A percentile compares a stretch with the other conserved stretches of the same genome.
phyloP scores from a whole-genome alignment of 2,888 invertebrate species.

The Drosophila austrosaltans region DNA sequence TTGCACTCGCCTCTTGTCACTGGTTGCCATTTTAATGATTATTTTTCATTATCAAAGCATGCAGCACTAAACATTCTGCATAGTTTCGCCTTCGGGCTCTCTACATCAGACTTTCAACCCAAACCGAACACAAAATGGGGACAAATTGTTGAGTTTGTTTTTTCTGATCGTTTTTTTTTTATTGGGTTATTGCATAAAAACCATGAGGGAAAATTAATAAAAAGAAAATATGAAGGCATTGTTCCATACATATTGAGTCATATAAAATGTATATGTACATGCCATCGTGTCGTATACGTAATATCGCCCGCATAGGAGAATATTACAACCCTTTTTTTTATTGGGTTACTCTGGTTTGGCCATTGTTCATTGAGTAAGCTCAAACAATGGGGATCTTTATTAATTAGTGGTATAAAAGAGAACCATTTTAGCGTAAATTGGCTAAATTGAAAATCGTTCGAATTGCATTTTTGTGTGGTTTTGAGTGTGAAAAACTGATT shows the following conservation, averaged over 20 bases:
- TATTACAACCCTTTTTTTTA: background rate
- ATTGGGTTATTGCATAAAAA: conserved; percentile 10
- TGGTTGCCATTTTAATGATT: conserved; percentile 47
- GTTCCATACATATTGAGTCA: conserved; percentile 39
- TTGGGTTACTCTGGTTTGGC: conserved; percentile 10
- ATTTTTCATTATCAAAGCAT: conserved; percentile 57
- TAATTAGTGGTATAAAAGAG: conserved; percentile 62
- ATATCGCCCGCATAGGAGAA: conserved; percentile 12
- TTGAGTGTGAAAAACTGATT: conserved; percentile 11
- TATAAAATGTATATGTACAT: conserved; percentile 37
- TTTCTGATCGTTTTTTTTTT: conserved; percentile 4
- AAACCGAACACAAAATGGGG: conserved; percentile 30
- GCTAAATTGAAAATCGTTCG: conserved; percentile 55
- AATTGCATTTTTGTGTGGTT: background rate
- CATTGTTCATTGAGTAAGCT: conserved; percentile 9
- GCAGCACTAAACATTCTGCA: conserved; percentile 10
- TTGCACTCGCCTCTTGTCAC: conserved; percentile 21
- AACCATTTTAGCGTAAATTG: conserved; percentile 18
- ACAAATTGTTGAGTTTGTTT: conserved; percentile 66
- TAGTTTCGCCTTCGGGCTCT: conserved; percentile 31
- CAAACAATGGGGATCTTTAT: conserved; percentile 57
- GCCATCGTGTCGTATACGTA: conserved; percentile 64
- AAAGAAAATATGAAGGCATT: conserved; percentile 61
- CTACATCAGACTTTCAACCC: background rate
- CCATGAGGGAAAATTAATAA: conserved; percentile 63